phyloP scores from a whole-genome alignment of 2,113 vertebrate genomes.

The Etia nguti region DNA sequence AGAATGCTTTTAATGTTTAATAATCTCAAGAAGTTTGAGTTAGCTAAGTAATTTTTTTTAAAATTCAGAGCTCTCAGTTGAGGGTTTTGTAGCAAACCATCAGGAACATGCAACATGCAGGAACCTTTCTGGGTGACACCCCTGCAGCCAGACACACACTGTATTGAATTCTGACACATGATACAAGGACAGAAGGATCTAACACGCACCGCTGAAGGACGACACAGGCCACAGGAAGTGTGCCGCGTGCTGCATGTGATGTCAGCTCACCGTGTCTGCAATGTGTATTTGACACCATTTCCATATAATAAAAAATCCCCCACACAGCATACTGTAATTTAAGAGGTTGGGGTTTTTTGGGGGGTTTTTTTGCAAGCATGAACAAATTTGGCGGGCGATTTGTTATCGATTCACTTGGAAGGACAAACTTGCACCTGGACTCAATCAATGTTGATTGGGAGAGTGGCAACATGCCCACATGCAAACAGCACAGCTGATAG shows the following conservation, averaged over 20 bases:
- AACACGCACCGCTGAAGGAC: conserved; percentile 15
- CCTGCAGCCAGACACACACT: background rate
- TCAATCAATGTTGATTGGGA: conserved; percentile 62
- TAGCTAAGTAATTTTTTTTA: too few relatives aligned
- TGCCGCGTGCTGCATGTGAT: background rate
- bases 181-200: conserved; percentile 19
- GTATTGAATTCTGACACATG: conserved; percentile 11
- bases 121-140: background rate
- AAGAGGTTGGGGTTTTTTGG: accelerated
- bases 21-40: background rate
- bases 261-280: background rate
- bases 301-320: background rate
- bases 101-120: background rate
- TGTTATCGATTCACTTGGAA: conserved; percentile 60
- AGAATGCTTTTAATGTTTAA: background rate
- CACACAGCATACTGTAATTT: background rate
- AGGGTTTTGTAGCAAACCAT: background rate
- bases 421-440: conserved; percentile 66
- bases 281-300: conserved; percentile 5
- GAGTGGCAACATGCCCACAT: conserved; percentile 49
- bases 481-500: conserved; percentile 39
- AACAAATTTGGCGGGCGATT: conserved; percentile 18
- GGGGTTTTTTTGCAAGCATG: background rate
- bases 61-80: background rate
- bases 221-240: background rate